Evolutionary conservation across 1,140 invertebrate species (phyloP), one percentile per base, ranked within the genome.

Genomic region (Brachionus calyciflorus): DNA sequence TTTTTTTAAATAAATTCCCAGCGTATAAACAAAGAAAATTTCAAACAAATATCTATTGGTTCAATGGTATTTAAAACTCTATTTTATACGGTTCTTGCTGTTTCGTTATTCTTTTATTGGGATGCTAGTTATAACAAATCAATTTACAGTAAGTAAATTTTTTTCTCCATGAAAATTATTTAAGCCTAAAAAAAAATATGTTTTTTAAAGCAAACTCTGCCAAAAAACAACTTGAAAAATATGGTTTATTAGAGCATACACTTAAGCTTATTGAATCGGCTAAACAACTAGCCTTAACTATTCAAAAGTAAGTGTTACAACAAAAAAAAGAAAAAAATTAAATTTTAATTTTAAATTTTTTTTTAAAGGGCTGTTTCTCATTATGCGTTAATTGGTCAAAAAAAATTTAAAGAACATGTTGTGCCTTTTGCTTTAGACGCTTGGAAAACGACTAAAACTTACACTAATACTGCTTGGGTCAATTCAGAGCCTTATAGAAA

Each of bases 61-160:
- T 41, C 40, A 65, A 65, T 65, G 60, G 60, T 46, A 3, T 65
- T 65, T 24, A 65, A 44, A 19, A 65, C 37, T 24, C 14, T 65
- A 1, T 65, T 65, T 24, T 44, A 44, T 44, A 41, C 60, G 6
- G 17, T 44, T 24, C 44, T 65, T 19, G 40, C 40, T 10, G 33
- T 65, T 14, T 49, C 44, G 5, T 28, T 55, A 10, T 73, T 73
- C 33, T 51, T 73, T 24, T 73, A 73, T 24, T 51, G 44, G 69
- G 69, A 73, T n/a, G 12, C 37, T 3, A 73, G 51, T 55, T 33
- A 73, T 12, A 73, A 73, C 19, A 73, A 51, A 55, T 73, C 69
- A 1, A 17, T 73, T 55, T 73, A 73, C 21, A 55, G 65, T 70
- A 70, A 70, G 40, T 51, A 21, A 24, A 12, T 40, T 12, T 14